phyloP scores from a whole-genome alignment of 1,140 invertebrate species.

The Proales similis region DNA sequence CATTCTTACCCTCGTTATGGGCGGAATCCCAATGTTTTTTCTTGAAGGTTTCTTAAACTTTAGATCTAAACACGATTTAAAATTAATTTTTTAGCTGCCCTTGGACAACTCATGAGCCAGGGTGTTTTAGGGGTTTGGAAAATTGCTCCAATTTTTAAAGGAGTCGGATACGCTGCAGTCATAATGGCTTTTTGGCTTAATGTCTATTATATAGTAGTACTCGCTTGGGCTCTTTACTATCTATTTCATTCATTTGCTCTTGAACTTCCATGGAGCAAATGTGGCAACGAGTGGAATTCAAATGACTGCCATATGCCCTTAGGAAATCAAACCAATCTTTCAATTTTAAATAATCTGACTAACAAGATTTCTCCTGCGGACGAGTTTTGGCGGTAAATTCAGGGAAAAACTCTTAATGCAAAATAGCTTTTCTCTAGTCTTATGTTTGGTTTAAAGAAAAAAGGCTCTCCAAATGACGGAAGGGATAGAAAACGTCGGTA shows the following conservation, averaged over 20 bases:
- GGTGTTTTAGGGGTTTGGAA: conserved; percentile 93
- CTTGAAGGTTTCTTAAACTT: conserved; percentile 61
- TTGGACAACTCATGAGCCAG: conserved; percentile 63
- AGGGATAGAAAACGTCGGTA: conserved; percentile 75
- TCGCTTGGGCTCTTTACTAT: conserved; percentile 96
- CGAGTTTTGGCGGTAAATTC: conserved; percentile 82
- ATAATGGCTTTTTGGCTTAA: conserved; percentile 99
- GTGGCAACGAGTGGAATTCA: conserved; percentile 70
- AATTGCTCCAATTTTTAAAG: conserved; percentile 96
- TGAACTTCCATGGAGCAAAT: conserved; percentile 83
- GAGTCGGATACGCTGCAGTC: conserved; percentile 95
- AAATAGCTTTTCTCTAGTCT: not conserved
- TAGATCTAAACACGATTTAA: too few species aligned
- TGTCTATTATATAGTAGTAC: conserved; percentile 94
- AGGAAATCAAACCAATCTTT: conserved; percentile 39
- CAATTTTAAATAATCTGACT: conserved; percentile 41
- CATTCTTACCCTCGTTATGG: conserved; percentile 58
- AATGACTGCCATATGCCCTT: too few species aligned
- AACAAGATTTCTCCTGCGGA: conserved; percentile 57
- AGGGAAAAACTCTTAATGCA: not conserved
- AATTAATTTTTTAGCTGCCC: conserved; percentile 9
- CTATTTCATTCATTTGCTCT: conserved; percentile 78
- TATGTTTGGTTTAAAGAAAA: conserved; percentile 7
- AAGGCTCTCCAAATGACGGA: conserved; percentile 68
- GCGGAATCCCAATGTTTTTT: conserved; percentile 67